Percentiles rank a stretch among this genome's conserved stretches.
Evolutionary conservation across 2,113 vertebrate genomes (phyloP).

Genomic region (Aix galericulata): DNA sequence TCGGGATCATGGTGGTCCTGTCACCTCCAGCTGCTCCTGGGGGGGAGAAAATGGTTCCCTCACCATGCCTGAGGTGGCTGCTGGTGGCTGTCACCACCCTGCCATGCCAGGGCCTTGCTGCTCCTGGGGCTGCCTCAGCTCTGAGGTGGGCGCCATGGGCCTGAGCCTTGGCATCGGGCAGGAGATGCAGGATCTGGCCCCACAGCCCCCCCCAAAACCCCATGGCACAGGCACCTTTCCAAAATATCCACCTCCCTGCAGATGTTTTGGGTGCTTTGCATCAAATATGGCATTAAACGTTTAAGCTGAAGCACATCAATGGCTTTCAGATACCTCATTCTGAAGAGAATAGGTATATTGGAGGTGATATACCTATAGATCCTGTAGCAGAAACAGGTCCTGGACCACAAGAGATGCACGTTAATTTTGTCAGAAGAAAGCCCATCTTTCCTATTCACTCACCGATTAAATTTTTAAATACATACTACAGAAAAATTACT

Average conservation of each 20-base stretch:
- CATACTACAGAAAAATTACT: neutral
- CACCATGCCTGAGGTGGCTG: too few relatives aligned
- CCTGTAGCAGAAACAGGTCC: neutral
- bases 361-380: too few relatives aligned
- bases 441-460: neutral
- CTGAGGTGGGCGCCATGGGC: too few relatives aligned
- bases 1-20: rapidly evolving
- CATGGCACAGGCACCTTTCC: neutral
- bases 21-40: rapidly evolving
- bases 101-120: too few relatives aligned
- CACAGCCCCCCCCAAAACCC: rapidly evolving
- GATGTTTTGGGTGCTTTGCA: rapidly evolving
- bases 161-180: too few relatives aligned
- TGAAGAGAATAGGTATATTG: too few relatives aligned
- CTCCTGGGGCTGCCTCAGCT: too few relatives aligned
- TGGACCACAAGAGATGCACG: rapidly evolving
- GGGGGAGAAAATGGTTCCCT: too few relatives aligned
- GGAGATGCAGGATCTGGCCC: too few relatives aligned
- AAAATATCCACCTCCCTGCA: neutral
- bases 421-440: neutral
- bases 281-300: rapidly evolving
- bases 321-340: neutral
- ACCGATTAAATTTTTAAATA: neutral
- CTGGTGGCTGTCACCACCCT: too few relatives aligned
- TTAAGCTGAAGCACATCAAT: too few relatives aligned